Evolutionary conservation across 1,140 invertebrate species (phyloP).

Genomic region (Bombus haemorrhoidalis): DNA sequence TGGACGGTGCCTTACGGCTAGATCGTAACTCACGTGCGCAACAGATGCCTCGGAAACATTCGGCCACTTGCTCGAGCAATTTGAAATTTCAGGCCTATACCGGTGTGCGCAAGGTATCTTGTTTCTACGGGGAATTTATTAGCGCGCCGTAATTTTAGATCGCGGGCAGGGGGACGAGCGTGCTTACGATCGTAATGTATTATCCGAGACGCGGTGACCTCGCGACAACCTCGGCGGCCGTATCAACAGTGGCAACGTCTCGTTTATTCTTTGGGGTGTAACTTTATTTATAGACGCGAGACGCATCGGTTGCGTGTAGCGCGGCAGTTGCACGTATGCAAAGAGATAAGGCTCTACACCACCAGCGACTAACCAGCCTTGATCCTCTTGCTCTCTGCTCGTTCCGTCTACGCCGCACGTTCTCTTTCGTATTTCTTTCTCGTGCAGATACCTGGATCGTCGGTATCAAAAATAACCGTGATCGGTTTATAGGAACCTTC

Average conservation of each 20-base stretch:
- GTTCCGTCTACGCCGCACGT: background rate
- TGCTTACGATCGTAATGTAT: conserved; percentile 38
- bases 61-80: conserved; percentile 12
- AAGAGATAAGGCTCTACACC: background rate
- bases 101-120: background rate
- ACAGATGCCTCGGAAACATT: conserved; percentile 66
- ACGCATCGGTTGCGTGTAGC: conserved; percentile 25
- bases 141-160: background rate
- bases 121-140: background rate
- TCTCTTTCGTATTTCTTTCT: conserved; percentile 3
- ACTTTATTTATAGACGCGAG: conserved; percentile 48
- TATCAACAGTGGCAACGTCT: conserved; percentile 31
- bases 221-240: conserved; percentile 25
- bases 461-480: conserved; percentile 39
- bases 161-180: rapidly evolving
- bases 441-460: background rate
- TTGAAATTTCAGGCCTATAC: conserved; percentile 17
- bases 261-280: conserved; percentile 32
- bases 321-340: background rate
- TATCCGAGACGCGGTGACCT: conserved; percentile 41
- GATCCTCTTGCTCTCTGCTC: background rate
- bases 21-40: conserved; percentile 67
- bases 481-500: background rate
- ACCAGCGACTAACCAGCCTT: background rate
- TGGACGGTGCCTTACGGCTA: conserved; percentile 47